Evolutionary conservation across 2,888 invertebrate genomes (phyloP), one percentile per base, ranked within the genome.

Genomic region (Drosophila pegasa): DNA sequence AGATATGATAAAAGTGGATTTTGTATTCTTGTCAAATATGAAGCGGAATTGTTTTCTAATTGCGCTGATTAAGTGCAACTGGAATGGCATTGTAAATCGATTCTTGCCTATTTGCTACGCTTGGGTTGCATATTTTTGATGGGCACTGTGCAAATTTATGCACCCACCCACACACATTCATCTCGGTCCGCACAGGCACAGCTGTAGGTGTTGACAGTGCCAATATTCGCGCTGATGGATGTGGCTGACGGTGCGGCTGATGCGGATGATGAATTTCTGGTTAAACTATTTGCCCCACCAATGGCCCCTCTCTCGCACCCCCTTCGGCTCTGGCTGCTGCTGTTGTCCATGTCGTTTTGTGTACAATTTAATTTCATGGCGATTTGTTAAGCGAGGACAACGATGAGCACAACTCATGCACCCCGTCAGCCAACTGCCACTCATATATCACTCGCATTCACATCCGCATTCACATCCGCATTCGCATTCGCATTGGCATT

Each of bases 321-420:
- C 41, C 25, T 18, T 18, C 27, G 5, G 14, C n/a, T 20, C 33
- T 5, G 9, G 12, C 22, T 1, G 35, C 22, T 16, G 25, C 47
- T 56, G 52, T 56, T 69, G 74, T 40, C 45, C 61, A 54, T 70
- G 72, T 68, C 67, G 59, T 45, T 70, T 56, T 69, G 74, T 79
- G 71, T 80, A 84, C 71, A 84, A 78, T 88, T 80, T 84, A 88
- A 85, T 88, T 88, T 88, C 74, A 74, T 83, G 88, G 74, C 88
- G 87, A 74, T 76, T 86, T 87, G 86, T 72, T 72, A 71, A 65
- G 54, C 50, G 66, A 69, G 72, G 75, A 66, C 54, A 64, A 48
- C 57, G 51, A 52, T 54, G 45, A 33, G 25, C 64, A 75, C 75
- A 57, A 68, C 48, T 58, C 70, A 61, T 43, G 29, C 56, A 59